Evolutionary conservation across 2,888 invertebrate genomes (phyloP).

Genomic region (Hirtodrosophila histrioides): DNA sequence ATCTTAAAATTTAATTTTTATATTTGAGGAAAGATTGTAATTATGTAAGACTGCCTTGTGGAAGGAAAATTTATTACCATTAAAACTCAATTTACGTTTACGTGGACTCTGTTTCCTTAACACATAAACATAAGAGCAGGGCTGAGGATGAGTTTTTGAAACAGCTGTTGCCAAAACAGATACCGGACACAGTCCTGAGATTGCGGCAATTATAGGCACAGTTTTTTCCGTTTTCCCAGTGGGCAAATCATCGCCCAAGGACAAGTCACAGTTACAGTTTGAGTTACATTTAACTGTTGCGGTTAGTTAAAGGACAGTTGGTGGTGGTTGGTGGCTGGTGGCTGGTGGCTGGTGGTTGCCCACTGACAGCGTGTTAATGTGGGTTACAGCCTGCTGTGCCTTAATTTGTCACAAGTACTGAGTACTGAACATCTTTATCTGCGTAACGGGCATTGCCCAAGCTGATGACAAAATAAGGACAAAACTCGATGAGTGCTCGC

Average conservation of each 20-base stretch:
- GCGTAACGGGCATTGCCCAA: conserved; percentile 50
- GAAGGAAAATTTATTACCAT: too few relatives aligned
- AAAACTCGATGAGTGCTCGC: conserved; percentile 12
- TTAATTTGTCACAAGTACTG: conserved; percentile 69
- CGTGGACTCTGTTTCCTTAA: not conserved
- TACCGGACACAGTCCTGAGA: conserved; percentile 26
- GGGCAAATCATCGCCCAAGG: conserved; percentile 68
- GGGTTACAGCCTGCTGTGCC: conserved; percentile 47
- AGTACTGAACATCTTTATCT: conserved; percentile 47
- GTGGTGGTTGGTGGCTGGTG: conserved; percentile 6
- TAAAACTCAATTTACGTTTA: too few relatives aligned
- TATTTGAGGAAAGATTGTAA: too few relatives aligned
- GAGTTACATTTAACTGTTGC: conserved; percentile 29
- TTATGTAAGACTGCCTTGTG: too few relatives aligned
- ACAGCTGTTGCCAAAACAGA: conserved; percentile 62
- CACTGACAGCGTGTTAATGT: conserved; percentile 46
- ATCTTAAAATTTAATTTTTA: too few relatives aligned
- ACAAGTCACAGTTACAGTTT: conserved; percentile 41
- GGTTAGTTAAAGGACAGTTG: conserved; percentile 60
- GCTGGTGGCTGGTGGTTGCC: conserved; percentile 46
- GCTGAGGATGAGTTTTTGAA: conserved; percentile 18
- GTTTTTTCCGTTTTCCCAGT: conserved; percentile 50
- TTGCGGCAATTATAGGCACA: conserved; percentile 65
- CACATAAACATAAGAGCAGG: not conserved
- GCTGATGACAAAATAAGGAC: conserved; percentile 62